Percentiles rank a stretch among this genome's conserved stretches.
These are phyloP conservation scores for Sarcophaga caerulescens DNA, from an alignment of 2,888 invertebrate species.

Conservation along the genomic window DNA sequence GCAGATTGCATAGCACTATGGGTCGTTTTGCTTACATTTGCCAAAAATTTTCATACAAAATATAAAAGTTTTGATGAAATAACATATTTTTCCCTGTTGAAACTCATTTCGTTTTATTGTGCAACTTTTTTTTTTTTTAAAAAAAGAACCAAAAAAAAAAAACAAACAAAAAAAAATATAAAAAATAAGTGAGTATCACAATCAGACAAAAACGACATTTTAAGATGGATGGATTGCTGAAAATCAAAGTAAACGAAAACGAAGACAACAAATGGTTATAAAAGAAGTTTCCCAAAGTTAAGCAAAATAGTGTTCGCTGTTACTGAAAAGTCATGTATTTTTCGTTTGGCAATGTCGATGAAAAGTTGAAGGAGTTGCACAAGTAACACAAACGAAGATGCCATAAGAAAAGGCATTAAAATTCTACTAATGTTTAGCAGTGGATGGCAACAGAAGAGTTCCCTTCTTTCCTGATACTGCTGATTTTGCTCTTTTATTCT, in stretches of 20 bases:
- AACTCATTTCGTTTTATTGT: background rate
- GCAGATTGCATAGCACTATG: conserved; percentile 22
- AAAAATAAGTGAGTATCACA: conserved; percentile 6
- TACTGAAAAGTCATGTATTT: conserved; percentile 22
- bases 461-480: conserved; percentile 37
- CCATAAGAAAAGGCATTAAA: background rate
- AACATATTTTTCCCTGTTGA: too few relatives aligned
- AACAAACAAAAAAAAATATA: conserved; percentile 11
- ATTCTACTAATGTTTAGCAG: conserved; percentile 5
- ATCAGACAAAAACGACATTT: conserved; percentile 54
- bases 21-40: background rate
- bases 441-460: conserved; percentile 37
- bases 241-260: conserved; percentile 61
- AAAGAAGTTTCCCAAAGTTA: conserved; percentile 32
- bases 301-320: conserved; percentile 17
- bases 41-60: background rate
- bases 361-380: conserved; percentile 63
- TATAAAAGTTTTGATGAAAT: background rate
- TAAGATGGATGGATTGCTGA: conserved; percentile 63
- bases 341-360: conserved; percentile 50
- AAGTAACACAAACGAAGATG: conserved; percentile 42
- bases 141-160: background rate
- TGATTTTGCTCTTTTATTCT: conserved; percentile 21
- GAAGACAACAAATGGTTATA: conserved; percentile 36
- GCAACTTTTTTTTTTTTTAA: background rate